phyloP scores from a whole-genome alignment of 2,113 vertebrate genomes.

The Physeter macrocephalus region DNA sequence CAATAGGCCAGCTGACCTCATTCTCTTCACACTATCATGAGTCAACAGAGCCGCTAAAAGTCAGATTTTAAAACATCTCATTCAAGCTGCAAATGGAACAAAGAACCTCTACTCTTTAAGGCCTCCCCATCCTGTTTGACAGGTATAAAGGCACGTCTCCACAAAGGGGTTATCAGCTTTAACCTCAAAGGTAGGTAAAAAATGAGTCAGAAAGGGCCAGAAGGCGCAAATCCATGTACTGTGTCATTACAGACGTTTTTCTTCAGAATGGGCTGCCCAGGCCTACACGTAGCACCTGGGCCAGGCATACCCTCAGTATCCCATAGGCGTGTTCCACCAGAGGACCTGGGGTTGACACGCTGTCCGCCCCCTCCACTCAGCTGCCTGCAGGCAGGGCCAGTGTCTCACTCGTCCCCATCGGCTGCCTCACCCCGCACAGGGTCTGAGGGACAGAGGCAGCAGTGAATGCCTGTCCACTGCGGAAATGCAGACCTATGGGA shows the following conservation, averaged over 20 bases:
- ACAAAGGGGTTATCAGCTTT: conserved; percentile 56
- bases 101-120: conserved; percentile 53
- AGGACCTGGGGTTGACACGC: not conserved
- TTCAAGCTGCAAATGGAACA: conserved; percentile 63
- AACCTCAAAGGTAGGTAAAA: conserved; percentile 55
- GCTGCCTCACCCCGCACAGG: not conserved
- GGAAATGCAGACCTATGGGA: not conserved
- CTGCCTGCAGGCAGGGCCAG: not conserved
- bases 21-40: conserved; percentile 59
- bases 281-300: not conserved
- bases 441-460: not conserved
- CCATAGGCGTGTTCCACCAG: not conserved
- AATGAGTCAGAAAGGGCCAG: not conserved
- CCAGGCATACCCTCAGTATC: not conserved
- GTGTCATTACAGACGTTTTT: not conserved
- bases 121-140: conserved; percentile 40
- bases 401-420: not conserved
- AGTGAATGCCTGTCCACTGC: not conserved
- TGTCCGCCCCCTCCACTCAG: not conserved
- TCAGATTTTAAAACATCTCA: conserved; percentile 66
- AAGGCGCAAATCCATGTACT: not conserved
- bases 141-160: conserved; percentile 45
- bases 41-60: conserved; percentile 63
- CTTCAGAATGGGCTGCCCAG: not conserved
- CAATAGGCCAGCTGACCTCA: conserved; percentile 56